Conservation (phyloP, 2,113 vertebrate species). For the Rhinopomastus cyanomelas region DNA sequence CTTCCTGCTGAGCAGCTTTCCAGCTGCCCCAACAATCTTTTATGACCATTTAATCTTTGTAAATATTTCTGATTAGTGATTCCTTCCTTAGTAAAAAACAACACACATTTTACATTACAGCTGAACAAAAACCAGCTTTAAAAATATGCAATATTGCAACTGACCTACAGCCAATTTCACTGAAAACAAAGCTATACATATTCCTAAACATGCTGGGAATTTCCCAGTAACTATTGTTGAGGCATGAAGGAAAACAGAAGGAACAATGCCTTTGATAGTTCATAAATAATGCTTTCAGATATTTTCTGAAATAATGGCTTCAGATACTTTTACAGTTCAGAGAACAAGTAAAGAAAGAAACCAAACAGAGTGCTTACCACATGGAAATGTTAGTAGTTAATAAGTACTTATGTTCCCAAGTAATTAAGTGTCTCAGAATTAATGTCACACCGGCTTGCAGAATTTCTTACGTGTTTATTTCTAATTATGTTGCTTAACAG, state of each 20-base stretch:
- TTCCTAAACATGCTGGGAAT: constrained; percentile 23
- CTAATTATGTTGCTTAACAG: constrained; percentile 34
- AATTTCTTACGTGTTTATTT: not conserved
- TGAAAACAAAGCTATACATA: not conserved
- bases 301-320: constrained; percentile 53
- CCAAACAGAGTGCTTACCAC: constrained; percentile 26
- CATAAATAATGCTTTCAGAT: constrained; percentile 52
- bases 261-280: constrained; percentile 21
- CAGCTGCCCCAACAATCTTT: not conserved
- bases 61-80: not conserved
- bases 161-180: not conserved
- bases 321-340: constrained; percentile 56
- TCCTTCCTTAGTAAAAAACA: not conserved
- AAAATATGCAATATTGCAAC: not conserved
- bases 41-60: not conserved
- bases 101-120: not conserved
- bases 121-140: not conserved
- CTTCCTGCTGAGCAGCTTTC: too few species aligned
- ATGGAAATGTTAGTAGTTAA: constrained; percentile 51
- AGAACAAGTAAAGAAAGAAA: constrained; percentile 57
- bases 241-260: constrained; percentile 14
- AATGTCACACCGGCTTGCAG: constrained; percentile 18
- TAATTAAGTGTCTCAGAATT: constrained; percentile 33
- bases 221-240: constrained; percentile 27
- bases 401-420: constrained; percentile 53